Conservation (phyloP, 2,113 vertebrate species). For the Illadopsis cleaveri region DNA sequence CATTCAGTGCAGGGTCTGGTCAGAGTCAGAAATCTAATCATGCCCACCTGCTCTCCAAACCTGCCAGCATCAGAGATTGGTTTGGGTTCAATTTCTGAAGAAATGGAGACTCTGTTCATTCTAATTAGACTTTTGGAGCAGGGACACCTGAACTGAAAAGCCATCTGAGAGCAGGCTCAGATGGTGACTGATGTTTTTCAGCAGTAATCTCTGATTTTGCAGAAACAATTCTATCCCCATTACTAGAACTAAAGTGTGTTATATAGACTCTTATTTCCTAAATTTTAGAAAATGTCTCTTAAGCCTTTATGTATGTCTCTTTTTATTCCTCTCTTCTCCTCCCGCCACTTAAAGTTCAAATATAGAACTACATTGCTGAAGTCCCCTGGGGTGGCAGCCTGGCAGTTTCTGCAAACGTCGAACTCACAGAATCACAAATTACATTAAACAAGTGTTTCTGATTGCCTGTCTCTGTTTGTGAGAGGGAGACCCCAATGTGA, state of each 20-base stretch:
- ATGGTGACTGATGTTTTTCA: background rate
- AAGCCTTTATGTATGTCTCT: background rate
- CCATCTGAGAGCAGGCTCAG: background rate
- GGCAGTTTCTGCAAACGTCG: background rate
- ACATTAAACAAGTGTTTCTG: background rate
- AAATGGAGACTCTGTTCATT: constrained; percentile 1
- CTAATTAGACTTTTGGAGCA: constrained; percentile 38
- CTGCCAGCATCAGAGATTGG: background rate
- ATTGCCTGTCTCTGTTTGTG: background rate
- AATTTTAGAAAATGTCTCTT: background rate
- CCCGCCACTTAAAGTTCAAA: background rate
- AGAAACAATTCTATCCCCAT: background rate
- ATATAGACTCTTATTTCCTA: background rate
- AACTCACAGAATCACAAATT: background rate
- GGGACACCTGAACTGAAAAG: constrained; percentile 14
- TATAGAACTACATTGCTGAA: background rate
- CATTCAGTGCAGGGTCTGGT: background rate
- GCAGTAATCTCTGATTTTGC: background rate
- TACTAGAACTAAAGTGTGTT: background rate
- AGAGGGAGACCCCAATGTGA: background rate
- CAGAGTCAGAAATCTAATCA: constrained; percentile 35
- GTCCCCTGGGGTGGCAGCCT: background rate
- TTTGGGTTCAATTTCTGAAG: constrained; percentile 31
- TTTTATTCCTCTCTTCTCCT: background rate
- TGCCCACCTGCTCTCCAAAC: constrained; percentile 40